phyloP scores from a whole-genome alignment of 2,888 invertebrate genomes.

The Conus canariensis region DNA sequence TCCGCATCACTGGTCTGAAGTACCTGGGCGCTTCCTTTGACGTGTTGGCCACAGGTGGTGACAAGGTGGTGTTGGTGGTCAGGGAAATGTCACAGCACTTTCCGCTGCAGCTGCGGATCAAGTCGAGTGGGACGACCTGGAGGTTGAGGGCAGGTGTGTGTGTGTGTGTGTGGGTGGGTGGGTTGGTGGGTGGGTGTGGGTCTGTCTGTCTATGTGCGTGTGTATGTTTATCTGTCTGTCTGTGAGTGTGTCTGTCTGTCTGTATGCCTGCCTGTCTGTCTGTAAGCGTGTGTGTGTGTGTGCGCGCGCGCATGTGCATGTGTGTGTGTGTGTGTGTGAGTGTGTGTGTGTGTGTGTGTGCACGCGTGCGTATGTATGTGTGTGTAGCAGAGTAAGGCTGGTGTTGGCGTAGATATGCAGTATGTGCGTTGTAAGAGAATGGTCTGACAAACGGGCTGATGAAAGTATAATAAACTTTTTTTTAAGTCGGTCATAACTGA shows the following conservation, averaged over 20 bases:
- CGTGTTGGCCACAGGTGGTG: neutral
- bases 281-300: too few relatives aligned
- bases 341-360: neutral
- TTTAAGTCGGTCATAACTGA: too few relatives aligned
- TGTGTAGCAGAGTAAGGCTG: too few relatives aligned
- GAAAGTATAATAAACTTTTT: too few relatives aligned
- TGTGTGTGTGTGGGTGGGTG: too few relatives aligned
- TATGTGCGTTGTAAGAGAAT: too few relatives aligned
- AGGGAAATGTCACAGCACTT: neutral
- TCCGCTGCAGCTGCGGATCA: slow-evolving; percentile 6
- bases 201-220: neutral
- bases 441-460: too few relatives aligned
- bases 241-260: too few relatives aligned
- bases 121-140: slow-evolving; percentile 8
- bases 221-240: neutral
- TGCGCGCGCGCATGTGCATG: neutral
- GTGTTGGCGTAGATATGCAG: too few relatives aligned
- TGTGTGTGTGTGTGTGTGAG: neutral
- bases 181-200: neutral
- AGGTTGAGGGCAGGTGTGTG: neutral
- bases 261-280: too few relatives aligned
- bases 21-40: slow-evolving; percentile 43
- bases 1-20: slow-evolving; percentile 39
- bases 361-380: too few relatives aligned
- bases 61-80: neutral